Evolutionary conservation across 2,113 vertebrate genomes (phyloP).

Genomic region (Protobothrops flavoviridis): DNA sequence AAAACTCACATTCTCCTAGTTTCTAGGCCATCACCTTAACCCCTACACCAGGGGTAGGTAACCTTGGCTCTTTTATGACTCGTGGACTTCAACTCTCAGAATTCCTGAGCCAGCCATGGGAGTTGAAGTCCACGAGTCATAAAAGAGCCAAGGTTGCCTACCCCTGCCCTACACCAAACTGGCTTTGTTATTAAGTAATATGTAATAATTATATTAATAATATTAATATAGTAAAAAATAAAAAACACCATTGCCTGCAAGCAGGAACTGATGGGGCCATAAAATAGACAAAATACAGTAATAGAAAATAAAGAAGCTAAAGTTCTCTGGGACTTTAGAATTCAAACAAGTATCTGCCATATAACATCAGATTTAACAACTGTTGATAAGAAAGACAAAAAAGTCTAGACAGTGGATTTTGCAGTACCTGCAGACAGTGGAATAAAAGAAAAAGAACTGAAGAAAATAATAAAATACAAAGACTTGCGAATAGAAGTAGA

Average conservation of each 20-base stretch:
- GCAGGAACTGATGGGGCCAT: neutral
- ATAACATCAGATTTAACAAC: neutral
- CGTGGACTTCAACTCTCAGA: too few species aligned
- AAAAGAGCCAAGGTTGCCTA: too few species aligned
- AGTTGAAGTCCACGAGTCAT: too few species aligned
- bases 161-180: neutral
- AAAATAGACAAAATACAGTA: neutral
- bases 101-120: too few species aligned
- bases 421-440: neutral
- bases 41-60: neutral
- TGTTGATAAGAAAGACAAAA: neutral
- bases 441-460: neutral
- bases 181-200: neutral
- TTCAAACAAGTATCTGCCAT: neutral
- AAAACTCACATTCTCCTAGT: neutral
- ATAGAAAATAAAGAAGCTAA: neutral
- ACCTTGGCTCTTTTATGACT: too few species aligned
- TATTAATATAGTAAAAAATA: neutral
- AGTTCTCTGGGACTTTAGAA: neutral
- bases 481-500: neutral
- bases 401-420: neutral
- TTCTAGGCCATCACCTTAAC: neutral
- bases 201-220: neutral
- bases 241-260: neutral
- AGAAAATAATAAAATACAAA: neutral